Evolutionary conservation across 2,113 vertebrate species (phyloP).

Genomic region (Microcebus murinus): DNA sequence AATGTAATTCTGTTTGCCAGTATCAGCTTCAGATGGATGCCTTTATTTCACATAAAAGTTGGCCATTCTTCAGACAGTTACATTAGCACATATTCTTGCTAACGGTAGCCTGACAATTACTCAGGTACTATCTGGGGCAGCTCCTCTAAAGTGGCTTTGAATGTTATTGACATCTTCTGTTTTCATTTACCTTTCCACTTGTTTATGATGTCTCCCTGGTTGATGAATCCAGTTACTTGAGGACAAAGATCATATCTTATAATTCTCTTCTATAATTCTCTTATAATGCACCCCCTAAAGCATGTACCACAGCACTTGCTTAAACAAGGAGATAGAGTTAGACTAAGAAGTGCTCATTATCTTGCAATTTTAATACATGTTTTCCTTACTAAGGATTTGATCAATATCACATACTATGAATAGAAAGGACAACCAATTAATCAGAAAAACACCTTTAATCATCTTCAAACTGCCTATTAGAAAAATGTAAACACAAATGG

Average conservation of each 20-base stretch:
- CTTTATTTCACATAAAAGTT: conserved; percentile 10
- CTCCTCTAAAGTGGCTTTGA: background rate
- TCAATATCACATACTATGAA: background rate
- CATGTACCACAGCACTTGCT: background rate
- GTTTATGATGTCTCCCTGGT: background rate
- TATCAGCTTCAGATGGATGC: background rate
- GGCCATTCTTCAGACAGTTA: background rate
- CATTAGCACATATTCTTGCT: background rate
- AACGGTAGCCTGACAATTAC: background rate
- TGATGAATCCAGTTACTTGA: background rate
- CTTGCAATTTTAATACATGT: background rate
- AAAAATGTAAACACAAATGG: conserved; percentile 58
- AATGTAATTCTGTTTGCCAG: background rate
- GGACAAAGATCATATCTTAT: background rate
- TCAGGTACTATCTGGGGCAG: background rate
- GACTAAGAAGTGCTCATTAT: background rate
- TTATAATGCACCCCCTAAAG: background rate
- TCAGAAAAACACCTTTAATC: conserved; percentile 47
- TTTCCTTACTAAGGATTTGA: background rate
- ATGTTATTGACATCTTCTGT: background rate
- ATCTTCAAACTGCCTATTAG: conserved; percentile 41
- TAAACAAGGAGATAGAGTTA: background rate
- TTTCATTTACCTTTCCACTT: background rate
- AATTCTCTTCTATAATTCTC: background rate
- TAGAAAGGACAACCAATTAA: conserved; percentile 44